Evolutionary conservation across 2,888 invertebrate genomes (phyloP), one percentile per base, ranked within the genome.

Genomic region (Mactromeris polynyma): DNA sequence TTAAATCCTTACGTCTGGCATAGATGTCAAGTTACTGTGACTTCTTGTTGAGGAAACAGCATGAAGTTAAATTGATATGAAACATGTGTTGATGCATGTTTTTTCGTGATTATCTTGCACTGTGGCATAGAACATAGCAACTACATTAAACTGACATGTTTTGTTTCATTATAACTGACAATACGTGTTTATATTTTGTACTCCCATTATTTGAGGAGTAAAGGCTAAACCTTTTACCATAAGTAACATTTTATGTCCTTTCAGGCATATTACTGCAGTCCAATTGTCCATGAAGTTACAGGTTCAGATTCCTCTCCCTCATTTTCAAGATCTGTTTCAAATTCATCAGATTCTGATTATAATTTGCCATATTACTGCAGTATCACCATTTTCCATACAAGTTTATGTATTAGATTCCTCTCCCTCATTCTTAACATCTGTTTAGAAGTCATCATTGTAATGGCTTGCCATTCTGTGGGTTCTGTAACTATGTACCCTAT

Each of bases 1-100:
- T 84, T 84, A 33, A 54, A 51, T 51, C n/a, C 36, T 84, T 78
- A 31, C 33, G 84, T 51, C 31, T 84, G 38, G 79, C 21, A 42
- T n/a, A 64, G 46, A 80, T 86, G 84, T 84, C 84, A 84, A 38
- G 36, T 73, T 73, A 4, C 36, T 36, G 36, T 17, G 36, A 33
- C 73, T 73, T 73, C 33, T 73, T 73, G 73, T 9, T 14, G 73
- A 9, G 2, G 36, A 36, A 36, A 17, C n/a, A 33, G 36, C 73
- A 73, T 73, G 36, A 73, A 73, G 17, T 73, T 33, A 33, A 36
- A 17, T 33, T 73, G 36, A 73, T 73, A 33, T 36, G 33, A 33
- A 73, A 73, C 69, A 69, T 69, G 69, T 69, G 69, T 69, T 69
- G 33, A 33, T 69, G 33, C 73, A 33, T 73, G 33, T 73, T 36